phyloP scores from a whole-genome alignment of 2,888 invertebrate genomes.

The Apeira syringaria region DNA sequence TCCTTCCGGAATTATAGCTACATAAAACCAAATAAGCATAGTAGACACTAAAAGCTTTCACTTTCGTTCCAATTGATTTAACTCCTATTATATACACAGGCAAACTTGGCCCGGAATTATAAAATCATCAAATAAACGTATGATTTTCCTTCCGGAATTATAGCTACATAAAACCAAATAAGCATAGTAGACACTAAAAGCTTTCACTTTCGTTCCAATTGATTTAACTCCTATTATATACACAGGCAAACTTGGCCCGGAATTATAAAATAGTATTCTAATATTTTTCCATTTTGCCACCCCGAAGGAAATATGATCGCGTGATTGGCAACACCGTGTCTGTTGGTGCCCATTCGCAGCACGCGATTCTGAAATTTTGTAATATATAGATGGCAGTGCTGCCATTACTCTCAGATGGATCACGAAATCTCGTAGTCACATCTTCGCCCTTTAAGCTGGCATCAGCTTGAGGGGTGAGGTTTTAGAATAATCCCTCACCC shows the following conservation, averaged over 20 bases:
- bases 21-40: no score
- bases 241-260: conserved; percentile 4
- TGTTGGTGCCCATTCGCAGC: conserved; percentile 45
- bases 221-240: conserved; percentile 9
- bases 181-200: no score
- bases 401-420: conserved; percentile 55
- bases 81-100: no score
- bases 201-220: conserved; percentile 15
- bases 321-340: conserved; percentile 55
- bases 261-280: conserved; percentile 62
- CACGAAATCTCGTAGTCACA: conserved; percentile 45
- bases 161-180: no score
- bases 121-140: no score
- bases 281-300: conserved; percentile 39
- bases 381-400: conserved; percentile 60
- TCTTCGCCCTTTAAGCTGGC: conserved; percentile 9
- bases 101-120: no score
- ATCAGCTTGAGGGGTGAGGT: conserved; percentile 14
- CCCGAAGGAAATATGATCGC: conserved; percentile 60
- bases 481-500: conserved; percentile 9
- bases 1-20: no score
- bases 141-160: no score
- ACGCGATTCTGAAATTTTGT: conserved; percentile 77
- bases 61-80: no score
- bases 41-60: no score